A percentile compares a stretch with the other conserved stretches of the same genome.
Conservation (phyloP, 2,797 vertebrate species). For the Anas bahamensis region DNA sequence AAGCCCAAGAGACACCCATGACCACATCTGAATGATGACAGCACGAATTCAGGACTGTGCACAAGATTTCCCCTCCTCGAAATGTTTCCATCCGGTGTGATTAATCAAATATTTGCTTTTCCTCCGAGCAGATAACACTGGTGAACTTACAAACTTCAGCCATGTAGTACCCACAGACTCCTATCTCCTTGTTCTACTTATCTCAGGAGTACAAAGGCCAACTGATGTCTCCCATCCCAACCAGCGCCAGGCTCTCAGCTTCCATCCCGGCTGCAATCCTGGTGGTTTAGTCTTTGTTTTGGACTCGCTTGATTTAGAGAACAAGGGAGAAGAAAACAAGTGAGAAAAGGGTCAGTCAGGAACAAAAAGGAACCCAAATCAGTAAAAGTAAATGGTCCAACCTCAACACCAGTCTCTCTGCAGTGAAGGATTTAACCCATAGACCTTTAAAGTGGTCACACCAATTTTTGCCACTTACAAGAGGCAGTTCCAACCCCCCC, state of each 20-base stretch:
- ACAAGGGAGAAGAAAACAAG: background rate
- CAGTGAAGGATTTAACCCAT: background rate
- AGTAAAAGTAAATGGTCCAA: background rate
- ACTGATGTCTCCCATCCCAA: slow-evolving; percentile 20
- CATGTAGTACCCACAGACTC: background rate
- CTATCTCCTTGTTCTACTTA: slow-evolving; percentile 15
- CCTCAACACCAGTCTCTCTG: background rate
- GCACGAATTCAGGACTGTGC: background rate
- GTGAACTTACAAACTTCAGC: slow-evolving; percentile 23
- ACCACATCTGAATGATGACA: background rate
- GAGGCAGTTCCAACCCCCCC: background rate
- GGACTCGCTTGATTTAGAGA: background rate
- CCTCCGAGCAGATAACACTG: slow-evolving; percentile 11
- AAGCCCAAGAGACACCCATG: background rate
- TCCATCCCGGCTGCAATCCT: background rate
- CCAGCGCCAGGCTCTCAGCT: background rate
- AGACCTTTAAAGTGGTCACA: background rate
- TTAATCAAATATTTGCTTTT: slow-evolving; percentile 59
- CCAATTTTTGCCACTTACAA: background rate
- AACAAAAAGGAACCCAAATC: background rate
- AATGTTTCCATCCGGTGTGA: background rate
- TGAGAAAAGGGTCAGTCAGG: background rate
- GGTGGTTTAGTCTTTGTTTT: background rate
- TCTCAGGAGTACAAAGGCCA: slow-evolving; percentile 39
- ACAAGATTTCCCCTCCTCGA: background rate